These are phyloP conservation scores for Bagarius yarrelli DNA, from an alignment of 2,113 vertebrate genomes.

Conservation along the genomic window DNA sequence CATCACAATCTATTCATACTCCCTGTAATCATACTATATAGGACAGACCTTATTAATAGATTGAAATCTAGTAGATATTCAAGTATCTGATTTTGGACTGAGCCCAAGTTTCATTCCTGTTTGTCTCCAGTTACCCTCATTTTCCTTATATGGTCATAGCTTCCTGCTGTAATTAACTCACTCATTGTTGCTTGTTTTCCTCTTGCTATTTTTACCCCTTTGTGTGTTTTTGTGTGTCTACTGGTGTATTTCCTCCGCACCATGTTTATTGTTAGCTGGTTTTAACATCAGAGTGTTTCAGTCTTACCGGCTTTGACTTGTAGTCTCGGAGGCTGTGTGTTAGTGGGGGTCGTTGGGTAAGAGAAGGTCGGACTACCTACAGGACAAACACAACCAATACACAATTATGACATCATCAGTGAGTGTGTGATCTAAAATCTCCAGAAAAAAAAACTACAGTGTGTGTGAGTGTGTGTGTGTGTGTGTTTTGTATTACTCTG, in stretches of 20 bases:
- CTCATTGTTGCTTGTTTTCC: not conserved
- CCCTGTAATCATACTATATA: too few species aligned
- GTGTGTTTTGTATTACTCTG: conserved; percentile 71
- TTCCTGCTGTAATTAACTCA: not conserved
- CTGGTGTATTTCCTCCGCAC: not conserved
- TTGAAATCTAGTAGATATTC: too few species aligned
- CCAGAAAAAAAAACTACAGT: not conserved
- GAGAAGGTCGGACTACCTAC: conserved; percentile 80
- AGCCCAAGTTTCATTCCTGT: not conserved
- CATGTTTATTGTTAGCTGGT: conserved; percentile 9
- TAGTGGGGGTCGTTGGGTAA: conserved; percentile 70
- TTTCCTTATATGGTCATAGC: not conserved
- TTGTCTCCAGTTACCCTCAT: not conserved
- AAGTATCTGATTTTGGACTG: too few species aligned
- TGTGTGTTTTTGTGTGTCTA: conserved; percentile 1
- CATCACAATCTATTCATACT: too few species aligned
- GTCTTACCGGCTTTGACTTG: conserved; percentile 77
- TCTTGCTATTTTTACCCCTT: not conserved
- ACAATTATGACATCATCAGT: not conserved
- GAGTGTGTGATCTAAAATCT: not conserved
- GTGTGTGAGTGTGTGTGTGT: not conserved
- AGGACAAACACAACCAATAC: conserved; percentile 21
- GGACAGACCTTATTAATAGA: too few species aligned
- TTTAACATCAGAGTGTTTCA: not conserved
- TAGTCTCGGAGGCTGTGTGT: conserved; percentile 69